Evolutionary conservation across 2,888 invertebrate species (phyloP), one percentile per base, ranked within the genome.

Genomic region (Aspidiotus destructor): DNA sequence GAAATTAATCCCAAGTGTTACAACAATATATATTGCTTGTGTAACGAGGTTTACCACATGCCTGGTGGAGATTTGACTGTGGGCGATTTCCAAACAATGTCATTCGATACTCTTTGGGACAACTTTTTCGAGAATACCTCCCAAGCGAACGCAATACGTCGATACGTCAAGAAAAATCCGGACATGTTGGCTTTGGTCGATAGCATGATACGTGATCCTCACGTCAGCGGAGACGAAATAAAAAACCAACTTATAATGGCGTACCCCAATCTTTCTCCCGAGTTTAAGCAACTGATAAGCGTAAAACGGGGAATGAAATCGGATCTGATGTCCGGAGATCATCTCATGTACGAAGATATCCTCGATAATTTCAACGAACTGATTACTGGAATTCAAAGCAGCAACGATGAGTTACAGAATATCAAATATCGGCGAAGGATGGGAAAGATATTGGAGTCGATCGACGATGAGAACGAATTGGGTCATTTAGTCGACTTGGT

Each of bases 1-100:
- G 28, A 16, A 11, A 16, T 13, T 9, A 16, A 28, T 28, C 13
- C 28, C 40, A 28, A 13, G 7, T 58, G 58, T 40, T 40, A 40
- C 40, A 40, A 58, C 13, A 10, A 28, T 1, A 11, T 8, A 10
- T 58, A 58, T 28, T 58, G 58, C 6, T 9, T 40, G 13, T 58
- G 58, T 28, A 28, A 58, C 40, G 58, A 58, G 40, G 40, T 58
- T 9, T 58, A 58, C 6, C 10, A 58, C 28, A 17, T 58, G 16
- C 17, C 28, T 10, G 16, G 13, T 8, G 28, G 8, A 9, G 17
- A 58, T 10, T 40, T 58, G 17, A 58, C 28, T 28, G 17, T 2
- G 13, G 28, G 8, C 28, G 58, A 58, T 58, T 58, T 58, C 6
- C 28, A 58, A 58, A 13, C 28, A 6, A 40, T 17, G 9, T 16